A percentile compares a stretch with the other conserved stretches of the same genome.
Evolutionary conservation across 2,113 vertebrate genomes (phyloP).

Genomic region (Saguinus midas): DNA sequence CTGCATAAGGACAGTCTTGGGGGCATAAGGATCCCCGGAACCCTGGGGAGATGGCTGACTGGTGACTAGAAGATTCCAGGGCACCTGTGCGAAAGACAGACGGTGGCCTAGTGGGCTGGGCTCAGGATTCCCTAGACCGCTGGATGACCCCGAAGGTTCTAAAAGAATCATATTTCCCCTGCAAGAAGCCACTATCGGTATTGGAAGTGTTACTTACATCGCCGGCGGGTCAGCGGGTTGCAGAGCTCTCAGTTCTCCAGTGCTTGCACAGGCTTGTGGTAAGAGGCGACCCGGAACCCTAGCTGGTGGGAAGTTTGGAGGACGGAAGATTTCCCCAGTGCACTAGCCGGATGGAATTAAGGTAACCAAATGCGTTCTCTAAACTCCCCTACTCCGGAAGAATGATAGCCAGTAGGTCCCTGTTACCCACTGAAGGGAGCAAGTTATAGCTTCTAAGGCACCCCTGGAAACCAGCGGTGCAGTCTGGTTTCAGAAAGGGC

Average conservation of each 20-base stretch:
- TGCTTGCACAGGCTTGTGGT: not conserved
- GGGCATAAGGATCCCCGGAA: not conserved
- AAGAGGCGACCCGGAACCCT: not conserved
- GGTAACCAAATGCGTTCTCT: not conserved
- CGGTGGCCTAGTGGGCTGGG: not conserved
- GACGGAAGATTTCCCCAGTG: not conserved
- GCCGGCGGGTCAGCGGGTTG: not conserved
- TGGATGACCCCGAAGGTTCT: not conserved
- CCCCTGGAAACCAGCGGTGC: not conserved
- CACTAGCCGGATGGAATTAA: not conserved
- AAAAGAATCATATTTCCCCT: not conserved
- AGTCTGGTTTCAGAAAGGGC: not conserved
- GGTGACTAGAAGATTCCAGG: not conserved
- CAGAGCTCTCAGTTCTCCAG: not conserved
- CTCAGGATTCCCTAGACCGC: not conserved
- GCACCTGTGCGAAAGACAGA: not conserved
- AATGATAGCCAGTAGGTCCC: not conserved
- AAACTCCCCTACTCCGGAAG: not conserved
- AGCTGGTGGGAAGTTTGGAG: not conserved
- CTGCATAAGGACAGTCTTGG: not conserved
- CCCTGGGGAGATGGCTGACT: not conserved
- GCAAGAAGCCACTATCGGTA: not conserved
- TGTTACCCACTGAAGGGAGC: not conserved
- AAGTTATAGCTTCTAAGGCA: not conserved
- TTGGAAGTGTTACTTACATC: not conserved